phyloP scores from a whole-genome alignment of 2,888 invertebrate species.

The Netelia fuscicornis region DNA sequence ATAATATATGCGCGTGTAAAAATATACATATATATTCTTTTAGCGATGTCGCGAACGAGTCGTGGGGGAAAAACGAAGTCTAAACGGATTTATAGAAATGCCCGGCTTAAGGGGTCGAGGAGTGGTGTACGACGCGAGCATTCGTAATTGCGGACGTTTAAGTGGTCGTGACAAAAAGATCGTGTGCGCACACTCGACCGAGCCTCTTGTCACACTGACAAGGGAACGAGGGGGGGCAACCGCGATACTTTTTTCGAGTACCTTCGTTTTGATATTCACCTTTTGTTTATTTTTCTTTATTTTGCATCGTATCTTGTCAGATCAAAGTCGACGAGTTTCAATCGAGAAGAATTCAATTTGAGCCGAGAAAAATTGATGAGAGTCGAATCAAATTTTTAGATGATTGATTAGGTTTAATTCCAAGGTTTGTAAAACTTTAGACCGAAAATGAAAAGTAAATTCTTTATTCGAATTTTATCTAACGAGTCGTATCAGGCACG shows the following conservation, averaged over 20 bases:
- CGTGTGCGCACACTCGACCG: conserved; percentile 19
- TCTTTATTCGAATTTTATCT: too few relatives aligned
- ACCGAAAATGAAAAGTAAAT: too few relatives aligned
- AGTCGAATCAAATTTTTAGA: too few relatives aligned
- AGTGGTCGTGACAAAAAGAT: conserved; percentile 59
- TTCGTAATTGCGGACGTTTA: conserved; percentile 66
- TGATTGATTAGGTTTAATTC: too few relatives aligned
- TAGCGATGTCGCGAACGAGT: conserved; percentile 1
- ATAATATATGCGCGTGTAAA: background rate
- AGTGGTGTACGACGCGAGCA: conserved; percentile 54
- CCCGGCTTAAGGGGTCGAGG: conserved; percentile 69
- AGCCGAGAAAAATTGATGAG: too few relatives aligned
- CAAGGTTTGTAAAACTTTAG: too few relatives aligned
- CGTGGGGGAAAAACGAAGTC: conserved; percentile 59
- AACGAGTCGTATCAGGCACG: too few relatives aligned
- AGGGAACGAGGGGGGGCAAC: conserved; percentile 8
- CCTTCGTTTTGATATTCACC: too few relatives aligned
- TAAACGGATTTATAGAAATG: conserved; percentile 70
- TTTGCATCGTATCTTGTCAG: too few relatives aligned
- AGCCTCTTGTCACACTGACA: background rate
- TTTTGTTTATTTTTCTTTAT: too few relatives aligned
- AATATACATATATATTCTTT: conserved; percentile 24
- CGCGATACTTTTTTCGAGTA: conserved; percentile 42
- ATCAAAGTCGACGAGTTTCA: too few relatives aligned
- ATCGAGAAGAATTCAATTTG: too few relatives aligned